A percentile compares a stretch with the other conserved stretches of the same genome.
Evolutionary conservation across 1,140 invertebrate genomes (phyloP).

Genomic region (Platyura marginata): DNA sequence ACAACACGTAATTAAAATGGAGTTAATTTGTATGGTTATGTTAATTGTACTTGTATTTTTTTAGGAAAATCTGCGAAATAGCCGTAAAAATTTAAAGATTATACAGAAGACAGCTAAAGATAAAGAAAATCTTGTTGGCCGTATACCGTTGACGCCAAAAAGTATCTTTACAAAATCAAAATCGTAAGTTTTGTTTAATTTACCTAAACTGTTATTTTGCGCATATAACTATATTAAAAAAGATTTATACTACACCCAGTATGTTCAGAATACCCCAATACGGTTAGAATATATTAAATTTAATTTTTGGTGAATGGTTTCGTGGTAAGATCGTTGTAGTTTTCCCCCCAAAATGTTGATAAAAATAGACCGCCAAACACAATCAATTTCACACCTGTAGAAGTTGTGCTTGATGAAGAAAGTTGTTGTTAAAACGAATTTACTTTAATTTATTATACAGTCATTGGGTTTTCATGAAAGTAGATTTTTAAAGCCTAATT

Average conservation of each 20-base stretch:
- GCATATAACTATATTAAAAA: neutral
- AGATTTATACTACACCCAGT: neutral
- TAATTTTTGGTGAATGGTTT: constrained; percentile 15
- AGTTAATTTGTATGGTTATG: constrained; percentile 4
- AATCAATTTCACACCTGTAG: too few species aligned
- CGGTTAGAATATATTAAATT: constrained; percentile 9
- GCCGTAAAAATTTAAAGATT: constrained; percentile 33
- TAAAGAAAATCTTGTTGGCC: constrained; percentile 39
- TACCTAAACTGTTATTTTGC: neutral
- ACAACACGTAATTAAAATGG: constrained; percentile 17
- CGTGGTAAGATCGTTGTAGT: constrained; percentile 18
- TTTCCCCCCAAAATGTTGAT: constrained; percentile 8
- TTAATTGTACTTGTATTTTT: constrained; percentile 6
- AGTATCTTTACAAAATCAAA: constrained; percentile 15
- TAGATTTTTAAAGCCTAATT: neutral
- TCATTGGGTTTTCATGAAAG: constrained; percentile 10
- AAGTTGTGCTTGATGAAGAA: too few species aligned
- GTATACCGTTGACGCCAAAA: constrained; percentile 16
- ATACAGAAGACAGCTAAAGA: constrained; percentile 34
- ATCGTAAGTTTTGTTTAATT: constrained; percentile 5
- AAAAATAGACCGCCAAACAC: too few species aligned
- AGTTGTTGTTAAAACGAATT: too few species aligned
- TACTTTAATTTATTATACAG: too few species aligned
- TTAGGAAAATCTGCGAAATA: constrained; percentile 27
- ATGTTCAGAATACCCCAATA: neutral